Conservation (phyloP, 2,797 vertebrate species). For the Myioborus melanocephalus region DNA sequence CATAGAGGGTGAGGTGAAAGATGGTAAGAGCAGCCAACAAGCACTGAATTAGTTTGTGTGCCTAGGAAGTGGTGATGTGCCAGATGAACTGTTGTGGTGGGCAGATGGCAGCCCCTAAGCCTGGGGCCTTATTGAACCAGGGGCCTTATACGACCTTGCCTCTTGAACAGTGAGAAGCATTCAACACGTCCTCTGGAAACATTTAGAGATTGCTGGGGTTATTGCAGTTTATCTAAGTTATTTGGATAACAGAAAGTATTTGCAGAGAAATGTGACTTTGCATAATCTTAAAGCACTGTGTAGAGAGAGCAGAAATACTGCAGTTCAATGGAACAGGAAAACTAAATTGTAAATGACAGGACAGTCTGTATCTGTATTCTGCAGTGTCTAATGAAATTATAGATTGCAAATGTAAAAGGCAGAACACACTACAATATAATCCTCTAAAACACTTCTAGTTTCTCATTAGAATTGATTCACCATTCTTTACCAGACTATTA, state of each 20-base stretch:
- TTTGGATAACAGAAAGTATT: background rate
- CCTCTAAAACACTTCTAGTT: background rate
- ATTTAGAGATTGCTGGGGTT: background rate
- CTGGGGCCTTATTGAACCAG: background rate
- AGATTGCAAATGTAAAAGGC: background rate
- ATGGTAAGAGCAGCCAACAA: background rate
- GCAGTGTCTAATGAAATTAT: background rate
- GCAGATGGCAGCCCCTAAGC: background rate
- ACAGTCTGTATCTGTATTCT: background rate
- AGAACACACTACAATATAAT: background rate
- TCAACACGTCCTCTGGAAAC: background rate
- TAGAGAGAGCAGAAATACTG: background rate
- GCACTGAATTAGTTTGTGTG: background rate
- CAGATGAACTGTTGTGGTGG: background rate
- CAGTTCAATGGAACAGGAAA: background rate
- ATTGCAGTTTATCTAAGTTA: background rate
- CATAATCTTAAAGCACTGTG: background rate
- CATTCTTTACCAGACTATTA: background rate
- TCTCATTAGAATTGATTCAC: background rate
- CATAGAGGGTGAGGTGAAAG: background rate
- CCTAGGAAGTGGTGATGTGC: background rate
- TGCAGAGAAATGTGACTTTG: background rate
- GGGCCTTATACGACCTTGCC: background rate
- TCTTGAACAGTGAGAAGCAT: background rate
- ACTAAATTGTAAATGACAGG: background rate